Evolutionary conservation across 2,113 vertebrate species (phyloP).

Genomic region (Prionailurus bengalensis): DNA sequence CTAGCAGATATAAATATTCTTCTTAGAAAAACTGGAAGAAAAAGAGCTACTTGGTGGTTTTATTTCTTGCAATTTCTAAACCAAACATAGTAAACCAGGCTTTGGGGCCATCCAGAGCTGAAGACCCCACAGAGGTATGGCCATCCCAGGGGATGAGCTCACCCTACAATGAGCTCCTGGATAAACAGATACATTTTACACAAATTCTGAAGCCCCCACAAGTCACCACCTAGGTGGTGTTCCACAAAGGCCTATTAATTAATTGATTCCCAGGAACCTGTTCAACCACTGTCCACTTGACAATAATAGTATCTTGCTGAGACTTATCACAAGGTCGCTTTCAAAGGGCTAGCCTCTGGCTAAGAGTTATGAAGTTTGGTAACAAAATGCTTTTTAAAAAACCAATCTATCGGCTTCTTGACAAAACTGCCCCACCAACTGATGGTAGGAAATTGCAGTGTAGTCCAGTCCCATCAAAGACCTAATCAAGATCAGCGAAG

Average conservation of each 20-base stretch:
- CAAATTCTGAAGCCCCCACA: not conserved
- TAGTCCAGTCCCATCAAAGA: not conserved
- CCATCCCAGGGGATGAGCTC: not conserved
- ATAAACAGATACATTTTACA: not conserved
- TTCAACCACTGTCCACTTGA: constrained; percentile 40
- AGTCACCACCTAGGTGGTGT: not conserved
- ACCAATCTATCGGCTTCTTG: not conserved
- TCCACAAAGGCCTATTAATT: constrained; percentile 7
- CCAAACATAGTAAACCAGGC: not conserved
- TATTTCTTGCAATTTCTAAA: not conserved
- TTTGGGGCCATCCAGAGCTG: not conserved
- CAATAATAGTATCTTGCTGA: constrained; percentile 28
- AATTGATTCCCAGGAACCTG: constrained; percentile 43
- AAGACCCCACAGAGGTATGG: not conserved
- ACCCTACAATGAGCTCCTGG: not conserved
- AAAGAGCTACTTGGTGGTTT: not conserved
- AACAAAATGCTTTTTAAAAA: constrained; percentile 2
- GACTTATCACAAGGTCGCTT: constrained; percentile 51
- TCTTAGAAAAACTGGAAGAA: not conserved
- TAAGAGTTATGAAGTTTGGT: not conserved
- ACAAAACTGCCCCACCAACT: not conserved
- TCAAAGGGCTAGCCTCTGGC: constrained; percentile 10
- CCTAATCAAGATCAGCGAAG: not conserved
- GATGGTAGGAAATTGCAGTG: not conserved
- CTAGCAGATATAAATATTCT: not conserved